phyloP scores from a whole-genome alignment of 2,113 vertebrate genomes.

The Lampris megalopsis region DNA sequence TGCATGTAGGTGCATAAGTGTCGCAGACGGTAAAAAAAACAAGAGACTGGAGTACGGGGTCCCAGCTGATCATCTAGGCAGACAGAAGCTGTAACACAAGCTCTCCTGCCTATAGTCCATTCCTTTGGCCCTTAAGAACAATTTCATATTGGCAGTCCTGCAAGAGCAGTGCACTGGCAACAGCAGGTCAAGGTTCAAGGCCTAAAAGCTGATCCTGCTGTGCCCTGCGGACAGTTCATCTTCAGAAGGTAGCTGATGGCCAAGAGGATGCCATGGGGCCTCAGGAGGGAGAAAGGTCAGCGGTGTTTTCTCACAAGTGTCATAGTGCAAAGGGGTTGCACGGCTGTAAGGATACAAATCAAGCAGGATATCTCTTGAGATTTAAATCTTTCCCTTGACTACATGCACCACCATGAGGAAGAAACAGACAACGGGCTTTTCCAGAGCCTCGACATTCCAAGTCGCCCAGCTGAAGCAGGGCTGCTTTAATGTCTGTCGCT shows the following conservation, averaged over 20 bases:
- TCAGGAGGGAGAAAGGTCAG: background rate
- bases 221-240: constrained; percentile 16
- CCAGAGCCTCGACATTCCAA: constrained; percentile 4
- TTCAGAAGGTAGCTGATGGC: background rate
- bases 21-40: constrained; percentile 2
- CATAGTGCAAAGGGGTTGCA: background rate
- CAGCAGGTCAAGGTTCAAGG: too few relatives aligned
- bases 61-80: constrained; percentile 28
- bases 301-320: background rate
- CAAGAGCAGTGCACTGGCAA: constrained; percentile 12
- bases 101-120: constrained; percentile 16
- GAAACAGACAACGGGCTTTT: background rate
- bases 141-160: constrained; percentile 33
- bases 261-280: background rate
- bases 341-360: background rate
- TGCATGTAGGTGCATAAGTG: constrained; percentile 2
- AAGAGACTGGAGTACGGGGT: constrained; percentile 23
- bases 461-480: background rate
- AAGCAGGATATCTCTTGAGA: too few relatives aligned
- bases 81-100: constrained; percentile 31
- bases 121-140: constrained; percentile 39
- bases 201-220: too few relatives aligned
- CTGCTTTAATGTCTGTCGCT: background rate
- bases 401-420: background rate
- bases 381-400: background rate